Evolutionary conservation across 2,113 vertebrate genomes (phyloP).

Genomic region (Apteryx owenii): DNA sequence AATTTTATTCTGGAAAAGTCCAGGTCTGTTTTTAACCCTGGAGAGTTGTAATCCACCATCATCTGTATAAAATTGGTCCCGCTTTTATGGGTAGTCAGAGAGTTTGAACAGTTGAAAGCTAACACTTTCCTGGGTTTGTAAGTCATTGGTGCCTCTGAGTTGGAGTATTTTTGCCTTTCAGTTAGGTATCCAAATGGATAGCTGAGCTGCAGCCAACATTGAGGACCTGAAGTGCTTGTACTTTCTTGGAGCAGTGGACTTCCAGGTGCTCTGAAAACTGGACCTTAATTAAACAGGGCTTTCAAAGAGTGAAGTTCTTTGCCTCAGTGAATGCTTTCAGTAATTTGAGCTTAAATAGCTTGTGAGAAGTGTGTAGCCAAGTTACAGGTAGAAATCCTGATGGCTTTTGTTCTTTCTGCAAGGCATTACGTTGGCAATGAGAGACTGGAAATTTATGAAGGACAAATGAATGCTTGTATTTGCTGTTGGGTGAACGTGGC

Average conservation of each 20-base stretch:
- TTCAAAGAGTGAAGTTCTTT: background rate
- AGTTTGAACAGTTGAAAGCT: background rate
- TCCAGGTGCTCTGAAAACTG: background rate
- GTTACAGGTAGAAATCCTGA: background rate
- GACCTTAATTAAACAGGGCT: too few species aligned
- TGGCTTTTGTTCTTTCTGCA: background rate
- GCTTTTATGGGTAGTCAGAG: background rate
- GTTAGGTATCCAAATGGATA: too few species aligned
- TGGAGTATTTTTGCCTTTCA: background rate
- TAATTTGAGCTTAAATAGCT: background rate
- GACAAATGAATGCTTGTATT: background rate
- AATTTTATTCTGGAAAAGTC: background rate
- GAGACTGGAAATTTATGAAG: background rate
- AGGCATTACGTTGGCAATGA: background rate
- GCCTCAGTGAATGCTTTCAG: background rate
- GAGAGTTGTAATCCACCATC: background rate
- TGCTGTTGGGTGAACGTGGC: background rate
- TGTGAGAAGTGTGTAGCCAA: accelerated
- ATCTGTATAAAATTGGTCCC: background rate
- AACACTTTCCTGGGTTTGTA: background rate
- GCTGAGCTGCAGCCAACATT: too few species aligned
- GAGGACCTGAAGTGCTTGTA: too few species aligned
- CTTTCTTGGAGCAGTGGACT: background rate
- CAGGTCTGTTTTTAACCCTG: background rate
- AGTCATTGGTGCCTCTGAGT: background rate